These are phyloP conservation scores for Empis stercorea DNA, from an alignment of 2,888 invertebrate genomes.

Conservation along the genomic window DNA sequence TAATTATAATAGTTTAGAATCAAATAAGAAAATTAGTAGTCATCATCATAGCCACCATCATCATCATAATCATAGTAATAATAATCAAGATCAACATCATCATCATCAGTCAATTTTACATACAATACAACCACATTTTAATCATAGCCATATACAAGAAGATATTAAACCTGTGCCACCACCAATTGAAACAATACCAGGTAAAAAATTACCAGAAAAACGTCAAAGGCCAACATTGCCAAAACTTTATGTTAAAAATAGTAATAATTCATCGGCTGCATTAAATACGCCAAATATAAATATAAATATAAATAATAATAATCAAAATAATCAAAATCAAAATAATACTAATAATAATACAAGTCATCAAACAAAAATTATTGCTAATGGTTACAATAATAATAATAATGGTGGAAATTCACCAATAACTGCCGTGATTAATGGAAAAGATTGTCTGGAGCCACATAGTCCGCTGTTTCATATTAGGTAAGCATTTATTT, in stretches of 20 bases:
- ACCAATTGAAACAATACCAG: slow-evolving; percentile 82
- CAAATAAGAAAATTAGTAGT: slow-evolving; percentile 31
- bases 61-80: slow-evolving; percentile 19
- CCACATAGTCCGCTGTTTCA: slow-evolving; percentile 37
- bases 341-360: slow-evolving; percentile 10
- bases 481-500: slow-evolving; percentile 27
- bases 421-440: slow-evolving; percentile 51
- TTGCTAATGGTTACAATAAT: slow-evolving; percentile 15
- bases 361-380: slow-evolving; percentile 17
- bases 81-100: slow-evolving; percentile 34
- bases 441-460: slow-evolving; percentile 31
- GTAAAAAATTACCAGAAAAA: slow-evolving; percentile 67
- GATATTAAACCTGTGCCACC: slow-evolving; percentile 75
- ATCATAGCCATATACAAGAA: slow-evolving; percentile 45
- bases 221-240: slow-evolving; percentile 59
- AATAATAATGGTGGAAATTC: slow-evolving; percentile 37
- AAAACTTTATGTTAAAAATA: slow-evolving; percentile 68
- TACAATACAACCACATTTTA: slow-evolving; percentile 20
- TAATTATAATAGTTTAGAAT: slow-evolving; percentile 34
- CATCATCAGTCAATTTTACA: slow-evolving; percentile 32
- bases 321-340: slow-evolving; percentile 10
- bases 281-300: slow-evolving; percentile 8
- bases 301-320: slow-evolving; percentile 11
- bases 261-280: background rate
- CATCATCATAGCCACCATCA: slow-evolving; percentile 35